phyloP scores from a whole-genome alignment of 2,113 vertebrate species.

The Monarcha castaneiventris region DNA sequence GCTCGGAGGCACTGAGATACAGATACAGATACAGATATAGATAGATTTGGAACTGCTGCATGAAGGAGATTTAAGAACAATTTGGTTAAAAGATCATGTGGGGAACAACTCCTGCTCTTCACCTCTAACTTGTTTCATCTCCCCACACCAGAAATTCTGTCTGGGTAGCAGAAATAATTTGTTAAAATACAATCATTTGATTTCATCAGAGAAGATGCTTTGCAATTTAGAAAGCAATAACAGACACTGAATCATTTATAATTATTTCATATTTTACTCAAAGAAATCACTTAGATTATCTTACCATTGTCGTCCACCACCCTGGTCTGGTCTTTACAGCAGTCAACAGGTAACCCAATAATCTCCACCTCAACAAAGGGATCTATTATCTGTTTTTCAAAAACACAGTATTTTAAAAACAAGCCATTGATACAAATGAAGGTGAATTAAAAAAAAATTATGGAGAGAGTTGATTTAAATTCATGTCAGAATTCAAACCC shows the following conservation, averaged over 20 bases:
- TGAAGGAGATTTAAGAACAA: not conserved
- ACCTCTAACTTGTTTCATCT: not conserved
- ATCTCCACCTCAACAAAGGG: constrained; percentile 98
- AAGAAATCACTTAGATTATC: not conserved
- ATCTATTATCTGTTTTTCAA: constrained; percentile 88
- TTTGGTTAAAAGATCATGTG: not conserved
- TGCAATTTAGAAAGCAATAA: not conserved
- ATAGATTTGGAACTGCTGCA: not conserved
- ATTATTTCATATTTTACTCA: not conserved
- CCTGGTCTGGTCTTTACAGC: constrained; percentile 96
- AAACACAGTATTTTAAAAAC: constrained; percentile 29
- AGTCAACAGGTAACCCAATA: constrained; percentile 93
- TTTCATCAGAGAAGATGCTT: not conserved
- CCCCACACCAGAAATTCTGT: not conserved
- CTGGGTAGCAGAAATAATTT: not conserved
- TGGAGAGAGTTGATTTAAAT: not conserved
- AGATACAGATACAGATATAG: not conserved
- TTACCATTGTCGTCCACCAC: constrained; percentile 98
- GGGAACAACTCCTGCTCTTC: not conserved
- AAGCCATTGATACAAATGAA: not conserved
- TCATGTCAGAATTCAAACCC: not conserved
- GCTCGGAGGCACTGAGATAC: not conserved
- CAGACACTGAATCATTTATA: not conserved
- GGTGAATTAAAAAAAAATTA: not conserved
- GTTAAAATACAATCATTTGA: not conserved